phyloP scores from a whole-genome alignment of 2,888 invertebrate genomes.

The Tinea semifulvella region DNA sequence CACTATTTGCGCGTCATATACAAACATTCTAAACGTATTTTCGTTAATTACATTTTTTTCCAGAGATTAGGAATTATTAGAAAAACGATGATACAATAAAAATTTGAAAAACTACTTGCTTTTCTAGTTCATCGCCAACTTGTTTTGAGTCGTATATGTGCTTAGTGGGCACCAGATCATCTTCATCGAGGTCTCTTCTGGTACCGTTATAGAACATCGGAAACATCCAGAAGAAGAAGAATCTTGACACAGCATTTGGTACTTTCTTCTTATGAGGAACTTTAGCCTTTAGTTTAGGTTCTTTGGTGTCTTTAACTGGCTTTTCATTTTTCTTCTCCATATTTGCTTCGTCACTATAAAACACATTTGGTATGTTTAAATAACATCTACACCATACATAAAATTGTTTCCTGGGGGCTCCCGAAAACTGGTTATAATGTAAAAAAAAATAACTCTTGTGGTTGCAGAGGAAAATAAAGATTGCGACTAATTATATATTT shows the following conservation, averaged over 20 bases:
- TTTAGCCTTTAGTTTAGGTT: background rate
- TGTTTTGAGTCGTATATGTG: slow-evolving; percentile 72
- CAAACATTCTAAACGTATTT: too few relatives aligned
- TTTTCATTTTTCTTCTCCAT: slow-evolving; percentile 8
- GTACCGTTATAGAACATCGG: slow-evolving; percentile 80
- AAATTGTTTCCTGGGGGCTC: too few relatives aligned
- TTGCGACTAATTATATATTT: too few relatives aligned
- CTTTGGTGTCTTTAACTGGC: background rate
- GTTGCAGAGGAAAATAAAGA: too few relatives aligned
- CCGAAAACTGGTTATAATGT: too few relatives aligned
- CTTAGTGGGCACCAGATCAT: slow-evolving; percentile 78
- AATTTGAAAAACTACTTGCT: slow-evolving; percentile 34
- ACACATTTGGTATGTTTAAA: background rate
- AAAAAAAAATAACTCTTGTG: too few relatives aligned
- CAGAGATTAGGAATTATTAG: background rate
- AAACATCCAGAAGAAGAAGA: slow-evolving; percentile 79
- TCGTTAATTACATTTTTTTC: background rate
- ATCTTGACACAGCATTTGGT: slow-evolving; percentile 63
- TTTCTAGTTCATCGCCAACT: slow-evolving; percentile 75
- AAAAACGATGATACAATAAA: background rate
- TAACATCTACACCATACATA: background rate
- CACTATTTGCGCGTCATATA: too few relatives aligned
- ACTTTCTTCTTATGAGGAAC: slow-evolving; percentile 26
- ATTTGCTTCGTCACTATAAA: slow-evolving; percentile 4
- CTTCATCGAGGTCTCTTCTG: slow-evolving; percentile 73